Conservation (phyloP, 2,888 invertebrate genomes). For the Abrostola tripartita region DNA sequence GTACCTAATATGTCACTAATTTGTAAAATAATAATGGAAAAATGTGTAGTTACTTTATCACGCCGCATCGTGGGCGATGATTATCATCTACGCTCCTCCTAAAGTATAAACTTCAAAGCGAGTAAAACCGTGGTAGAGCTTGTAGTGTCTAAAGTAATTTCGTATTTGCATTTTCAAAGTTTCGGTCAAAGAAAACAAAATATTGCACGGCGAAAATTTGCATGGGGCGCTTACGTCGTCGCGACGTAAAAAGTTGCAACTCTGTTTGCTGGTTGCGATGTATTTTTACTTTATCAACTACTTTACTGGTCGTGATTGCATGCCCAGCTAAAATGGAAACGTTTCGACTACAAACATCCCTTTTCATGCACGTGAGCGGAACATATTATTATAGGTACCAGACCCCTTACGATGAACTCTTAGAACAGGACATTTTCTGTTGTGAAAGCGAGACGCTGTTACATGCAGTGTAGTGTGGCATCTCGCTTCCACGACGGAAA, state of each 20-base stretch:
- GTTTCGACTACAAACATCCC: slow-evolving; percentile 4
- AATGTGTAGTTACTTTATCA: too few relatives aligned
- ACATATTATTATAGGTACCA: slow-evolving; percentile 22
- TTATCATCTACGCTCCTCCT: too few relatives aligned
- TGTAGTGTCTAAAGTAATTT: not conserved
- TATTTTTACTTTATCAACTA: slow-evolving; percentile 3
- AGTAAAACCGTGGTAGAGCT: not conserved
- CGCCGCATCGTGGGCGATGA: too few relatives aligned
- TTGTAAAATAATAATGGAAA: too few relatives aligned
- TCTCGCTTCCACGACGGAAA: too few relatives aligned
- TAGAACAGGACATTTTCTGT: too few relatives aligned
- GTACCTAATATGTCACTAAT: too few relatives aligned
- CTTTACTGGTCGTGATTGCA: slow-evolving; percentile 19
- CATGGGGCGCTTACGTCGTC: not conserved
- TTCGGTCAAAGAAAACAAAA: not conserved
- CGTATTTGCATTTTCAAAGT: slow-evolving; percentile 19
- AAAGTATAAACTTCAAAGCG: not conserved
- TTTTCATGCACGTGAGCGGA: slow-evolving; percentile 11
- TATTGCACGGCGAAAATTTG: not conserved
- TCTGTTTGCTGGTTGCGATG: not conserved
- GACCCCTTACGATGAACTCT: too few relatives aligned
- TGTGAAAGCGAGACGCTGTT: too few relatives aligned
- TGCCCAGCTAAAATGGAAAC: slow-evolving; percentile 20
- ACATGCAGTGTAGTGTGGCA: too few relatives aligned
- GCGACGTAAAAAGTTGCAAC: not conserved